Conservation (phyloP, 2,113 vertebrate genomes). For the Chaenocephalus aceratus region DNA sequence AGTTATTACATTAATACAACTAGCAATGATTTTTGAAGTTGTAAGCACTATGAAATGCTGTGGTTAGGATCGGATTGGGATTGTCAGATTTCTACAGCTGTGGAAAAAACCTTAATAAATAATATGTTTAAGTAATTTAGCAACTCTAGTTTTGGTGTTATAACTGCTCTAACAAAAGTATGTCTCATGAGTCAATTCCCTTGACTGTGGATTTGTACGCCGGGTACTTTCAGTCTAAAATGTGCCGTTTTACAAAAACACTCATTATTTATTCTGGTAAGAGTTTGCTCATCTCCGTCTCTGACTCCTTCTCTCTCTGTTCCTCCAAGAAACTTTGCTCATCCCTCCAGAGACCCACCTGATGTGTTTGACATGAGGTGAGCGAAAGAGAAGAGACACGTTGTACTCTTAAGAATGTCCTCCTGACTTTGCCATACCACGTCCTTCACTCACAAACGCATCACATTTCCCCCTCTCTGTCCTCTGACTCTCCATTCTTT, state of each 20-base stretch:
- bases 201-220: slow-evolving; percentile 12
- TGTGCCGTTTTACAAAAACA: slow-evolving; percentile 5
- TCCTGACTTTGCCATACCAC: slow-evolving; percentile 57
- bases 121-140: background rate
- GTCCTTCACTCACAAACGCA: slow-evolving; percentile 14
- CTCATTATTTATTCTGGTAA: slow-evolving; percentile 59
- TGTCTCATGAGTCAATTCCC: background rate
- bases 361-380: slow-evolving; percentile 79
- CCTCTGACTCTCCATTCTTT: slow-evolving; percentile 25
- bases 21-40: background rate
- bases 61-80: background rate
- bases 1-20: background rate
- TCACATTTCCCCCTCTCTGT: slow-evolving; percentile 8
- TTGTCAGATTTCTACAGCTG: slow-evolving; percentile 21
- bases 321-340: slow-evolving; percentile 60
- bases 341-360: slow-evolving; percentile 70
- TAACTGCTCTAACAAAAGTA: background rate
- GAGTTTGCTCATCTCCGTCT: slow-evolving; percentile 49
- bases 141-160: slow-evolving; percentile 13
- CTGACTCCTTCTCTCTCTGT: slow-evolving; percentile 16
- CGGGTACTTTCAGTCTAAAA: slow-evolving; percentile 10
- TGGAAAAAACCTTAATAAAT: background rate
- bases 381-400: slow-evolving; percentile 59
- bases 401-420: slow-evolving; percentile 68
- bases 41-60: background rate